Evolutionary conservation across 64 coral and sea anemone genomes (phyloP).

Genomic region (Pocillopora damicornis): DNA sequence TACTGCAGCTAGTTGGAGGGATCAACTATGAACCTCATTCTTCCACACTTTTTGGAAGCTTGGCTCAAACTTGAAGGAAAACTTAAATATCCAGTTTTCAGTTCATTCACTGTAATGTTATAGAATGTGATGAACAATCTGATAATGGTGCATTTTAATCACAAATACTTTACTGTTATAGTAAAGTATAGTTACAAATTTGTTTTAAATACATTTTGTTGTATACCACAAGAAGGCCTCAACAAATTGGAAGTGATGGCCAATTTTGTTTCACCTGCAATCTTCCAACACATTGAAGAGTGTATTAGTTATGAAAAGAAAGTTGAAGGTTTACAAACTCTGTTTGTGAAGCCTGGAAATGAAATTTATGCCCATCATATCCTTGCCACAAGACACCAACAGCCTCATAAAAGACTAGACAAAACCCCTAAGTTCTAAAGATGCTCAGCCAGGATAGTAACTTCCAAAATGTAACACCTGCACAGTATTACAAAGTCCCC

Average conservation of each 20-base stretch:
- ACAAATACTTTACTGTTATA: too few species aligned
- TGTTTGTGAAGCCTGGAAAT: slow-evolving; percentile 36
- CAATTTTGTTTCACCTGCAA: slow-evolving; percentile 32
- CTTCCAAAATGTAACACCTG: neutral
- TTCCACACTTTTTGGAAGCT: too few species aligned
- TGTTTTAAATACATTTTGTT: neutral
- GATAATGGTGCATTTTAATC: too few species aligned
- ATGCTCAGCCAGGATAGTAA: slow-evolving; percentile 38
- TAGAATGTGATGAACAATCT: too few species aligned
- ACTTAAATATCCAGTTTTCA: too few species aligned
- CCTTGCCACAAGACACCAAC: slow-evolving; percentile 23
- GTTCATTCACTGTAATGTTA: too few species aligned
- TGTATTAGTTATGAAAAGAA: slow-evolving; percentile 22
- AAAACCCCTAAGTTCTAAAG: slow-evolving; percentile 28
- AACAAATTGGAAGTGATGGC: slow-evolving; percentile 21
- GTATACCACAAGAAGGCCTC: slow-evolving; percentile 29
- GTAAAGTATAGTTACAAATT: too few species aligned
- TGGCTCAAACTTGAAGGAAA: too few species aligned
- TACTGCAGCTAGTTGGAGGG: too few species aligned
- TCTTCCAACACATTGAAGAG: slow-evolving; percentile 58
- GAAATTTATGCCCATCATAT: slow-evolving; percentile 28
- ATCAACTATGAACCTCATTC: too few species aligned
- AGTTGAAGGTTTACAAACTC: slow-evolving; percentile 26
- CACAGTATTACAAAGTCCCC: neutral
- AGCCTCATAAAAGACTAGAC: slow-evolving; percentile 17